Base-by-base conservation (phyloP, 2,113 vertebrate species). In the Malurus alboscapulatus region DNA sequence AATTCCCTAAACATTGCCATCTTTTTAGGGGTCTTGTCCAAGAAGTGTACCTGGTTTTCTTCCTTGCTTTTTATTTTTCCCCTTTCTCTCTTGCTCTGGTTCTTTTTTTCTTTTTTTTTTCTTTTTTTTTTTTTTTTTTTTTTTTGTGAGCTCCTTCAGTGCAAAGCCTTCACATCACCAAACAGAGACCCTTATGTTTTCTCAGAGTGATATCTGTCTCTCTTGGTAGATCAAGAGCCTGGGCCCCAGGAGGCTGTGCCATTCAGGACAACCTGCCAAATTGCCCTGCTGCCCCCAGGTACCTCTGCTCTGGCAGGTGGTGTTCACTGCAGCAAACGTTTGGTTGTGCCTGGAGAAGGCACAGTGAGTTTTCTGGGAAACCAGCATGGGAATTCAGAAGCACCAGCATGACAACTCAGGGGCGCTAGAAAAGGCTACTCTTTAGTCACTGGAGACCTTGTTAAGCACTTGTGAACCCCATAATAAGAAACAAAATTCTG, bases 181-280 rank as follows among this genome's bases (percentile, higher is more conserved):
- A 65, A 59, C 24, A 48, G 48, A 59, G 11, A 32, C 24, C 34
- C 21, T 67, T 44, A 24, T 13, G 1, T 48, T 61, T 83, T 53
- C 48, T 76, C 15, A 25, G 36, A 25, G 50, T 0, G 0, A 38
- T 80, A 34, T 30, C 73, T 12, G 4, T 61, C 21, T 55, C 50
- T 59, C 18, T 61, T 8, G 16, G 42, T 44, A 30, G 36, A 53
- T n/a, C 27, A 55, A 30, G 42, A 76, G 20, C 25, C n/a, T 1
- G 1, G 44, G 58, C 36, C 20, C 2, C 7, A n/a, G 30, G 6
- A 45, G 12, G 11, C 42, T 81, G 7, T 21, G 25, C 24, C 38
- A 13, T 40, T 36, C 36, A 45, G 59, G 54, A 69, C 55, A 53
- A n/a, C 13, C 8, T 66, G 71, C 12, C 3, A 4, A 67, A 15